These are phyloP conservation scores for Pipa parva DNA, from an alignment of 2,113 vertebrate genomes.

Conservation along the genomic window DNA sequence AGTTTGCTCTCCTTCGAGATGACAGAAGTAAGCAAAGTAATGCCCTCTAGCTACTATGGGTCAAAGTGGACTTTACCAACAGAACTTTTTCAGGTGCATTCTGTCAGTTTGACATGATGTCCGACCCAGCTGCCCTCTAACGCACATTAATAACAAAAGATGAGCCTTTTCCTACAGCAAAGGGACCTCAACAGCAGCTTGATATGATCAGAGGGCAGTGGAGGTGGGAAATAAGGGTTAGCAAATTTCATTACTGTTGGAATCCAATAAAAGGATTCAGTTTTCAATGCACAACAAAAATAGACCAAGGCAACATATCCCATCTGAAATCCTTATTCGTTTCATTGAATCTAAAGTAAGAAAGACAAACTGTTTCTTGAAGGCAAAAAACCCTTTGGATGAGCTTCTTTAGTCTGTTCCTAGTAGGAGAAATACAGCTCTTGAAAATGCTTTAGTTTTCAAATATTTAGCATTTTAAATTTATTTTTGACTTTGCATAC, in stretches of 20 bases:
- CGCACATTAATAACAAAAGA: constrained; percentile 21
- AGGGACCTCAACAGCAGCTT: constrained; percentile 6
- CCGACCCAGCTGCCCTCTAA: constrained; percentile 16
- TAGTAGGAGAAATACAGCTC: no score
- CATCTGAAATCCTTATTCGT: constrained; percentile 10
- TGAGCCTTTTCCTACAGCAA: constrained; percentile 2
- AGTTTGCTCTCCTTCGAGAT: background rate
- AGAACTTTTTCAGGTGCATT: constrained; percentile 31
- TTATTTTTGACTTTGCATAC: no score
- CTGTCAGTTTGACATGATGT: constrained; percentile 20
- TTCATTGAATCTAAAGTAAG: background rate
- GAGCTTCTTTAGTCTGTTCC: no score
- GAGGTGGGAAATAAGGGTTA: constrained; percentile 15
- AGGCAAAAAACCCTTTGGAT: no score
- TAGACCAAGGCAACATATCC: constrained; percentile 13
- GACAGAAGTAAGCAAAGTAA: background rate
- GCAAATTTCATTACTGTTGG: constrained; percentile 26
- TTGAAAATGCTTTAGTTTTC: no score
- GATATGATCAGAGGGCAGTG: constrained; percentile 30
- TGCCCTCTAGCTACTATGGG: background rate
- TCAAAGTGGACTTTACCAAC: constrained; percentile 5
- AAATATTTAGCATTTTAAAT: no score
- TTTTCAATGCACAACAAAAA: constrained; percentile 1
- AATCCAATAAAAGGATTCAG: constrained; percentile 22
- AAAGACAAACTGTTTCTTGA: background rate